Evolutionary conservation across 1,140 invertebrate species (phyloP), one percentile per base, ranked within the genome.

Genomic region (Callitettix versicolor): DNA sequence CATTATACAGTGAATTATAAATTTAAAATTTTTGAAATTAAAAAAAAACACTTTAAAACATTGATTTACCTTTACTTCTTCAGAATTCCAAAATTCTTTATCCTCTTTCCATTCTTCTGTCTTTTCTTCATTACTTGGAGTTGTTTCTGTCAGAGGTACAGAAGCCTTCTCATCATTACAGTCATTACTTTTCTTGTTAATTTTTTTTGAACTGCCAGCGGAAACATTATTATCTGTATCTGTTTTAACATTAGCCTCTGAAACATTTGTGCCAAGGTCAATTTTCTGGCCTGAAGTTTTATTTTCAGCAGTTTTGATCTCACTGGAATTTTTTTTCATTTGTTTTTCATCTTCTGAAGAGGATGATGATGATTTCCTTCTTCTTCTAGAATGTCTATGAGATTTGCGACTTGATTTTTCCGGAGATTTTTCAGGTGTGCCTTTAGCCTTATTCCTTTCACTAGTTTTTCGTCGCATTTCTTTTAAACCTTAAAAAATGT

Each of bases 91-190:
- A 43, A 58, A 54, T 33, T n/a, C 33, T 24, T 17, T 40, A 48
- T 58, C 57, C 33, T 54, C 51, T n/a, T 58, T 48, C 52, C 51
- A 54, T 41, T 58, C 43, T 7, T 30, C 26, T 9, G n/a, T 55
- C 17, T 53, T n/a, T 17, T 18, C 33, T 21, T 47, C 3, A 18
- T 46, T 24, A 15, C 12, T 12, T 49, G 34, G 30, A 43, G 11
- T 17, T 43, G 6, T 11, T 40, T 56, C 54, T 15, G 3, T 26
- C 14, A 36, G 33, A 9, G 24, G 15, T 21, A 6, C 38, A 9
- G 50, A 30, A 20, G 9, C 7, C 9, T 30, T 30, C 26, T 9
- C 26, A 30, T 30, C 26, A 30, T 3, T 30, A 30, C 3, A 4
- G 26, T 30, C 26, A 30, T 30, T 30, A 30, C 18, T 43, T 17